Base-by-base conservation (phyloP, 2,888 invertebrate species). In the Pterostichus madidus region DNA sequence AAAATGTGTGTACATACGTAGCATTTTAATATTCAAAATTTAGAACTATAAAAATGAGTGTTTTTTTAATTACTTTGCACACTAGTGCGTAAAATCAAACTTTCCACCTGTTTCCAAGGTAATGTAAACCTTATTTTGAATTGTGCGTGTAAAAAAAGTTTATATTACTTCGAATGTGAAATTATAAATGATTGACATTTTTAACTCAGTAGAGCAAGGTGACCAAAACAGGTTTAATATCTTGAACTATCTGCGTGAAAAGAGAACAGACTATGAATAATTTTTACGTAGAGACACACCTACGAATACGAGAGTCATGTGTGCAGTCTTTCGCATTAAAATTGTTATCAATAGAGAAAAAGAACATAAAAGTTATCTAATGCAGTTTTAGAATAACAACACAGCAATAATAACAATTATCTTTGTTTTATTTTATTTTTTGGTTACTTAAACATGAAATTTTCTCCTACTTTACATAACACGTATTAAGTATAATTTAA, bases 391-490 rank as follows among this genome's bases (percentile, higher is more conserved):
- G 17, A 56, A 56, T 56, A 49, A 49, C 49, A 49, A 49, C 35
- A 35, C 64, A 15, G 7, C 6, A 44, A 15, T 15, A 71, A 71
- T 71, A 71, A 71, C 17, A 71, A 39, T 71, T 71, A 39, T 71
- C 68, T 71, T 17, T 17, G 15, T 71, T 71, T 71, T 15, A 71
- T 44, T 71, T 39, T 71, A 8, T 17, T 71, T 71, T 44, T n/a
- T 71, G 15, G 68, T 39, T 68, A 68, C 44, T 68, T 68, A 44
- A 35, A 13, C 44, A 17, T 15, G 44, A 24, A 39, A 39, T 71
- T 71, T 64, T 71, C 39, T 71, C 44, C 13, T 71, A 15, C 39
- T 71, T 71, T 71, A 44, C 44, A 44, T 71, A 71, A 71, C 44
- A 10, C 44, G 11, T 15, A 5, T 15, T 53, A 2, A 7, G 53